Conservation (phyloP, 2,797 vertebrate species). For the Poeciliopsis gracilis region DNA sequence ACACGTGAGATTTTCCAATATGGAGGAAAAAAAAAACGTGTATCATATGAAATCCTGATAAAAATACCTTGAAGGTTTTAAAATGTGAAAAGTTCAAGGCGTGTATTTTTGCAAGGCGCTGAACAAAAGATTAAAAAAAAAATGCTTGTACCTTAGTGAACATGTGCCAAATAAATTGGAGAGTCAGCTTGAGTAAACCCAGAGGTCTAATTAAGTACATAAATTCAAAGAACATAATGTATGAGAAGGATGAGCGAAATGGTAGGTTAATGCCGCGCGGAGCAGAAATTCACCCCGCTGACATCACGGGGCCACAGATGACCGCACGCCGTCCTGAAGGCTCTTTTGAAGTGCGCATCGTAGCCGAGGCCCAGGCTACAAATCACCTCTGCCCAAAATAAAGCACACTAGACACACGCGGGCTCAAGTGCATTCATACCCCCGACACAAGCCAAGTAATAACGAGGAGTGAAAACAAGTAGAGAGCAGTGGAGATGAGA, state of each 20-base stretch:
- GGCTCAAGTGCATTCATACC: constrained; percentile 24
- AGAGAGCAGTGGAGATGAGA: constrained; percentile 67
- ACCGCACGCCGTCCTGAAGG: constrained; percentile 59
- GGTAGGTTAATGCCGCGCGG: constrained; percentile 59
- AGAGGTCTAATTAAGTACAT: constrained; percentile 70
- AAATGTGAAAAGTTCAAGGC: not conserved
- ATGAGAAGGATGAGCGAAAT: constrained; percentile 65
- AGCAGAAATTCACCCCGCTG: constrained; percentile 69
- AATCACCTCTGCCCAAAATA: constrained; percentile 65
- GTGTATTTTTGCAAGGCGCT: not conserved
- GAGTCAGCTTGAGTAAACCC: constrained; percentile 61
- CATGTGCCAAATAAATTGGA: constrained; percentile 66
- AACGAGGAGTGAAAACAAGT: constrained; percentile 58
- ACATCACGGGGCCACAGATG: constrained; percentile 57
- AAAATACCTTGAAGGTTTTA: not conserved
- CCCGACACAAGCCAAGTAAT: constrained; percentile 34
- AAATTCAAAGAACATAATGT: constrained; percentile 80
- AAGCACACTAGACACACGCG: constrained; percentile 40
- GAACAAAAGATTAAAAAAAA: constrained; percentile 38
- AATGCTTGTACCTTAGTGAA: constrained; percentile 33
- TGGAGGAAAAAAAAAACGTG: not conserved
- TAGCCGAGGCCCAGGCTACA: constrained; percentile 63
- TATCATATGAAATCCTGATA: not conserved
- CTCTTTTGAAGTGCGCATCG: constrained; percentile 75
- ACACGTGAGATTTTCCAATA: not conserved